Conservation (phyloP, 2,797 vertebrate genomes). For the Anisognathus igniventris region DNA sequence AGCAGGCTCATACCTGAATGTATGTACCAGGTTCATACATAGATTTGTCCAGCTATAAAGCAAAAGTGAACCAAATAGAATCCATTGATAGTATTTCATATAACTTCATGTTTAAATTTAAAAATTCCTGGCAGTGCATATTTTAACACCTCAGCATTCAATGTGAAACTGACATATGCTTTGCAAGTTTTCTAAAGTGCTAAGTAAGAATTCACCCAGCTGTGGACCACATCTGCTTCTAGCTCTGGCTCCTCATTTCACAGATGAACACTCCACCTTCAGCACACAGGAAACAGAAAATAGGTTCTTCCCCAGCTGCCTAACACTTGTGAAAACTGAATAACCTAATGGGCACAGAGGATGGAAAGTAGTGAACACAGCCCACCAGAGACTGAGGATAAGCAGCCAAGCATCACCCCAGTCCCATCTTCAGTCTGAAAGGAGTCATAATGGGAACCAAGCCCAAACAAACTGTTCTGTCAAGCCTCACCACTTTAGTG, state of each 20-base stretch:
- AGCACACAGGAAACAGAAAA: neutral
- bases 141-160: neutral
- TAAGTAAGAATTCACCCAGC: neutral
- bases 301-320: neutral
- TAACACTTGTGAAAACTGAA: neutral
- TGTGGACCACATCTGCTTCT: neutral
- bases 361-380: neutral
- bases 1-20: neutral
- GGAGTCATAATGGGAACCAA: constrained; percentile 25
- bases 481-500: neutral
- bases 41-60: neutral
- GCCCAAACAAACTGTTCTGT: constrained; percentile 43
- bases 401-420: neutral
- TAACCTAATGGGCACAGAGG: constrained; percentile 3
- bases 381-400: constrained; percentile 1
- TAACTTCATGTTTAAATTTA: neutral
- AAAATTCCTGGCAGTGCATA: neutral
- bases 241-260: neutral
- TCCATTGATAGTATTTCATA: neutral
- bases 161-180: neutral
- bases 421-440: neutral
- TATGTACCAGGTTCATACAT: neutral
- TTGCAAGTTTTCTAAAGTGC: neutral
- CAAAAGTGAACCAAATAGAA: neutral
- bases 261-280: neutral